A percentile compares a stretch with the other conserved stretches of the same genome.
phyloP scores from a whole-genome alignment of 2,797 vertebrate genomes.

The Neomorphus geoffroyi region DNA sequence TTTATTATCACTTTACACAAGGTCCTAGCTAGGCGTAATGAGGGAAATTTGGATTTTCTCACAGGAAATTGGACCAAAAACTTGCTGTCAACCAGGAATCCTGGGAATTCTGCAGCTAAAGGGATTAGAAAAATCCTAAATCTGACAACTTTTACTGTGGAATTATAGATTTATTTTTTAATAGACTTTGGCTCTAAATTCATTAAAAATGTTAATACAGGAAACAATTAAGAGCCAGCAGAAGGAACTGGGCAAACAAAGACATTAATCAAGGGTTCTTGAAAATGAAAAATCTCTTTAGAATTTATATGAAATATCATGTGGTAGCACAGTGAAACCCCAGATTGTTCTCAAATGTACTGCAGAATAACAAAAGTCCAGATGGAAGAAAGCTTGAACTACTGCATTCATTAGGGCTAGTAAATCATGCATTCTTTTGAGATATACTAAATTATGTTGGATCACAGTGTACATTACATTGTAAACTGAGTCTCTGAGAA shows the following conservation, averaged over 20 bases:
- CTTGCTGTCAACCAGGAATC: slow-evolving; percentile 20
- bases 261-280: slow-evolving; percentile 59
- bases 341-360: slow-evolving; percentile 42
- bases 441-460: slow-evolving; percentile 28
- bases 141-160: not conserved
- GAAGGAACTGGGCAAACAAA: slow-evolving; percentile 53
- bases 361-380: slow-evolving; percentile 47
- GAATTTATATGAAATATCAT: slow-evolving; percentile 23
- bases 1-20: slow-evolving; percentile 50
- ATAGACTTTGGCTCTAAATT: slow-evolving; percentile 54
- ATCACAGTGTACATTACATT: slow-evolving; percentile 31
- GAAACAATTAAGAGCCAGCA: slow-evolving; percentile 48
- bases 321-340: not conserved
- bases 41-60: slow-evolving; percentile 20
- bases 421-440: slow-evolving; percentile 58
- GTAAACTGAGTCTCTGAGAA: slow-evolving; percentile 40
- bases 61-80: slow-evolving; percentile 23
- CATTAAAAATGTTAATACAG: slow-evolving; percentile 56
- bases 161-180: slow-evolving; percentile 63
- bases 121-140: slow-evolving; percentile 28
- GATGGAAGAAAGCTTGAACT: slow-evolving; percentile 52
- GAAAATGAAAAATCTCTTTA: slow-evolving; percentile 55
- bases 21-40: not conserved
- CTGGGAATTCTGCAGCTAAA: slow-evolving; percentile 50
- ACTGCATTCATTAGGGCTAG: slow-evolving; percentile 23